Evolutionary conservation across 2,888 invertebrate genomes (phyloP), one percentile per base, ranked within the genome.

Genomic region (Temnothorax rugatulus): DNA sequence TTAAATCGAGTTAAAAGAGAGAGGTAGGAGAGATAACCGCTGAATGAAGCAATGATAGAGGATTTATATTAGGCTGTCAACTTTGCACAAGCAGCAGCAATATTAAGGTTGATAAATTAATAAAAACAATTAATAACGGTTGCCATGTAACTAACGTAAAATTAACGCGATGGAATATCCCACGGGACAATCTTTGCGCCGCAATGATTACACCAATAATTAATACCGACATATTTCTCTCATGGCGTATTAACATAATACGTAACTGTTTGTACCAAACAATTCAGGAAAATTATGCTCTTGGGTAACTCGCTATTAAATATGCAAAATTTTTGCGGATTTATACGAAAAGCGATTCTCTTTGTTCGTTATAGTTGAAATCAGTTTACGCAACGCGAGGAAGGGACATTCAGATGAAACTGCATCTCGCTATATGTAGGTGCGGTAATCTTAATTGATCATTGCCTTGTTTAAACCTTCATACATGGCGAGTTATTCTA

Each of bases 401-500:
- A 75, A 82, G 52, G 47, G 50, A 74, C 71, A 82, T 41, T 38
- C 59, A 38, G 66, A 87, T 86, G 76, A 87, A 86, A 86, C 81
- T 79, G 82, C 81, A 87, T 76, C 83, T 86, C 71, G 83, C 83
- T 85, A 74, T 82, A 81, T 52, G 85, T 82, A 54, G 74, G 63
- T 44, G 50, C 21, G 52, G 68, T 73, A 90, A 90, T 90, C 90
- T 90, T 79, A 82, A 84, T 71, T 71, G 90, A 90, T 90, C 90
- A 84, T 87, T 88, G 86, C 90, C 90, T 90, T 89, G 83, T 90
- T 88, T 87, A 86, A 90, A 85, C 84, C 83, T 90, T 90, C 86
- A 87, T 90, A 86, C 83, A 83, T 1, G 7, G 59, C 89, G 57
- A 71, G 86, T 86, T 75, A 76, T 84, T 81, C 82, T 84, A 86